phyloP scores from a whole-genome alignment of 2,113 vertebrate species.

The Malurus cyaneus region DNA sequence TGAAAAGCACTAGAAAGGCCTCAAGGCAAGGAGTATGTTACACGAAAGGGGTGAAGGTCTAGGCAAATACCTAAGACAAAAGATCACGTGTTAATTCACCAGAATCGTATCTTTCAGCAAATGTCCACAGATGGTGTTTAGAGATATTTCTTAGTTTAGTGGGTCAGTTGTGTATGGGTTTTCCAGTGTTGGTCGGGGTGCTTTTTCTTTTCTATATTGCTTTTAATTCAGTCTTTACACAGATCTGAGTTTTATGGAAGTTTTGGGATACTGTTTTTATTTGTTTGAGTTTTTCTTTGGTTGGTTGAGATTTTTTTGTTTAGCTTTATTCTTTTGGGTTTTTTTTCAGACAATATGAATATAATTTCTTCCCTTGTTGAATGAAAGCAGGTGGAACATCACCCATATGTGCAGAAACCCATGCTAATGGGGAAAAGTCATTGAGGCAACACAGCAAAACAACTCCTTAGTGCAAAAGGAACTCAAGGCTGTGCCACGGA shows the following conservation, averaged over 20 bases:
- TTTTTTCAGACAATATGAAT: background rate
- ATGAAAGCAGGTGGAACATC: background rate
- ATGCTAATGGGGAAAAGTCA: background rate
- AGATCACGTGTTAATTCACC: background rate
- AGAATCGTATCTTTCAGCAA: background rate
- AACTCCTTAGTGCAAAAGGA: background rate
- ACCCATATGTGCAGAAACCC: background rate
- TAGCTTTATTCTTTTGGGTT: background rate
- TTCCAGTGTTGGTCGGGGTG: background rate
- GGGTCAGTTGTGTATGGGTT: accelerated
- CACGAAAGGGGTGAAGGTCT: background rate
- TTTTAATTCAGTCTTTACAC: background rate
- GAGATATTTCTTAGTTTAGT: background rate
- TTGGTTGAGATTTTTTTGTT: background rate
- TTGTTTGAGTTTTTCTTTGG: background rate
- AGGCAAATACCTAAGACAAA: background rate
- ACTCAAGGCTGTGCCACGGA: background rate
- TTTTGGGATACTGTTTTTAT: background rate
- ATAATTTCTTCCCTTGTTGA: background rate
- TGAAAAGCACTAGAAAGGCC: background rate
- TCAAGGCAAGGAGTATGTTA: background rate
- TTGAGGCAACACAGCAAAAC: background rate
- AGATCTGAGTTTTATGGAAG: background rate
- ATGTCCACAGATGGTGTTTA: background rate
- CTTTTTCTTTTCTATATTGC: background rate